Evolutionary conservation across 2,888 invertebrate species (phyloP).

Genomic region (Neocrepidodera transversa): DNA sequence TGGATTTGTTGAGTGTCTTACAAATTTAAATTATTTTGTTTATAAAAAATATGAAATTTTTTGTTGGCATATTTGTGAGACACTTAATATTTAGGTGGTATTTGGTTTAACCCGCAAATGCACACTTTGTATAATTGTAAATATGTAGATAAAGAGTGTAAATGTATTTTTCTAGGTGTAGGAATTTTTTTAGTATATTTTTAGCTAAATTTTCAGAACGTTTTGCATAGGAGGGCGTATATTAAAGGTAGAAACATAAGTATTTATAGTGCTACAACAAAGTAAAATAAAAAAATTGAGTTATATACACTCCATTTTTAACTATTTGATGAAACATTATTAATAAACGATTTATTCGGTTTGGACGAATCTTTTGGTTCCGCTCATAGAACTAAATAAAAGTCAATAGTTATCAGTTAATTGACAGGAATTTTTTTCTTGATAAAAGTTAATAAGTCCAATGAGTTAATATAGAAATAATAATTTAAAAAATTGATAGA

Average conservation of each 20-base stretch:
- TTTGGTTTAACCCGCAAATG: conserved; percentile 32
- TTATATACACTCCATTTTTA: no score
- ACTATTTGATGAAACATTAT: no score
- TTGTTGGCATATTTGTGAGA: neutral
- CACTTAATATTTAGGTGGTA: conserved; percentile 18
- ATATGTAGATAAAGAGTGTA: conserved; percentile 25
- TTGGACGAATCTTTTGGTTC: no score
- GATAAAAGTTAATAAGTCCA: no score
- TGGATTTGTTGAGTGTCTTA: conserved; percentile 5
- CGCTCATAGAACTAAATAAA: no score
- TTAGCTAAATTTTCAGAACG: conserved; percentile 6
- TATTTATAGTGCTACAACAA: neutral
- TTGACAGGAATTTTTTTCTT: no score
- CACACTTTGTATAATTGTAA: conserved; percentile 25
- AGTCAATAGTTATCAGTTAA: no score
- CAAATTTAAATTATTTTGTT: neutral
- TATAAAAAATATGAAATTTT: no score
- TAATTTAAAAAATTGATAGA: no score
- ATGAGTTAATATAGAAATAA: no score
- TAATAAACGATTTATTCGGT: no score
- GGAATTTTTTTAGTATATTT: conserved; percentile 1
- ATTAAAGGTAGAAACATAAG: conserved; percentile 1
- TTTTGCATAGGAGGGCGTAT: conserved; percentile 3
- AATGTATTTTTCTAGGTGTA: neutral
- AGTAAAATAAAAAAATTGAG: no score